Conservation (phyloP, 2,797 vertebrate genomes). For the Pyrocephalus nanus region DNA sequence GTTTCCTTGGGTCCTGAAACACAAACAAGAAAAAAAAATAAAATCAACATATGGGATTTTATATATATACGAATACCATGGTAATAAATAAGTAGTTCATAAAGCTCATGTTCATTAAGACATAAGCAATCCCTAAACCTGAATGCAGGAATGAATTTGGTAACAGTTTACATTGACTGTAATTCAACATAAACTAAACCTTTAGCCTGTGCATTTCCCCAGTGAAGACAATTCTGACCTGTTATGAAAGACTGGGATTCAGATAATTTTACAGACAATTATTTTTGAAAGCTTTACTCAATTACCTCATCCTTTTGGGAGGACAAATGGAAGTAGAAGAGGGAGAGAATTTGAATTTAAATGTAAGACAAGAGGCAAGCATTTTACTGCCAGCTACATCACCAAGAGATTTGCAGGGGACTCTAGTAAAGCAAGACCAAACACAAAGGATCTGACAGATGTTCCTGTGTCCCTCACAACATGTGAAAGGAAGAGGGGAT, state of each 20-base stretch:
- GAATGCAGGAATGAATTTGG: background rate
- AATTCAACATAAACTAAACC: background rate
- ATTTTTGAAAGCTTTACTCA: background rate
- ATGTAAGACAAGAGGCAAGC: background rate
- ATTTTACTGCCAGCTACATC: background rate
- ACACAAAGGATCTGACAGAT: background rate
- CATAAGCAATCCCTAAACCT: background rate
- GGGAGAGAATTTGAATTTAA: background rate
- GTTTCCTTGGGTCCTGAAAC: slow-evolving; percentile 87
- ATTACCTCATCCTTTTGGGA: background rate
- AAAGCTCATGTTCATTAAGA: background rate
- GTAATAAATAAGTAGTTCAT: background rate
- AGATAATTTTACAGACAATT: background rate
- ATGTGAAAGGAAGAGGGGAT: background rate
- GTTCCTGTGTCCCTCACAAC: background rate
- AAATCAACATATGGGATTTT: background rate
- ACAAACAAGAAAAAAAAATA: background rate
- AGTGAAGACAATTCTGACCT: background rate
- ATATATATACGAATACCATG: background rate
- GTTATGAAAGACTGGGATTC: background rate
- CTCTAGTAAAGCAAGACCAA: background rate
- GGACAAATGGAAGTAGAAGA: background rate
- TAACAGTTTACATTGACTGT: background rate
- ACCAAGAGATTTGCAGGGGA: background rate
- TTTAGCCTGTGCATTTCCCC: background rate